A percentile compares a stretch with the other conserved stretches of the same genome.
phyloP scores from a whole-genome alignment of 1,140 invertebrate species.

The Neuroterus valhalla region DNA sequence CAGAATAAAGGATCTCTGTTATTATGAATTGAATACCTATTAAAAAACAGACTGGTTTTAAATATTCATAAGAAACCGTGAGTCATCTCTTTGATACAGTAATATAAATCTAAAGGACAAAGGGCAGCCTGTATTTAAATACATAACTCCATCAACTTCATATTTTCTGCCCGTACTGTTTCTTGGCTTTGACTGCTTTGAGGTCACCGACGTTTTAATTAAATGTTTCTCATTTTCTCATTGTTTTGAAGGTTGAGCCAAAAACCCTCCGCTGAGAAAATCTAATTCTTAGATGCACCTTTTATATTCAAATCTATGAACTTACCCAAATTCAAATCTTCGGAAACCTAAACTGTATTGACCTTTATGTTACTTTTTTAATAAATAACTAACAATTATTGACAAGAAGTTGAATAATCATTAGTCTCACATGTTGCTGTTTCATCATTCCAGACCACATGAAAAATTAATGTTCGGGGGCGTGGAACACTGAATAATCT shows the following conservation, averaged over 20 bases:
- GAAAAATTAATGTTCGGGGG: too few species aligned
- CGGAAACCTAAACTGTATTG: too few species aligned
- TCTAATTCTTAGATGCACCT: constrained; percentile 36
- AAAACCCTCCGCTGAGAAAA: neutral
- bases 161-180: constrained; percentile 59
- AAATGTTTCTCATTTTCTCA: constrained; percentile 68
- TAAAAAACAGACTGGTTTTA: neutral
- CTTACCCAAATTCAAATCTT: too few species aligned
- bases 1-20: too few species aligned
- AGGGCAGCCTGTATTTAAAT: constrained; percentile 38
- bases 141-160: constrained; percentile 60
- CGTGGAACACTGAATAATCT: too few species aligned
- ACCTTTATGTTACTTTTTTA: too few species aligned
- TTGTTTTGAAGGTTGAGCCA: constrained; percentile 51
- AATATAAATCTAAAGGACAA: constrained; percentile 33
- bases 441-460: too few species aligned
- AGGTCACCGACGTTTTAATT: constrained; percentile 63
- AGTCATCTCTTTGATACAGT: neutral
- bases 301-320: neutral
- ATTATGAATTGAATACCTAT: too few species aligned
- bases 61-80: neutral
- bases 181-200: constrained; percentile 56
- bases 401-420: too few species aligned
- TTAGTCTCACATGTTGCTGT: too few species aligned
- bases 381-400: too few species aligned